These are phyloP conservation scores for Diorhabda elongata DNA, from an alignment of 1,140 invertebrate genomes.

Conservation along the genomic window DNA sequence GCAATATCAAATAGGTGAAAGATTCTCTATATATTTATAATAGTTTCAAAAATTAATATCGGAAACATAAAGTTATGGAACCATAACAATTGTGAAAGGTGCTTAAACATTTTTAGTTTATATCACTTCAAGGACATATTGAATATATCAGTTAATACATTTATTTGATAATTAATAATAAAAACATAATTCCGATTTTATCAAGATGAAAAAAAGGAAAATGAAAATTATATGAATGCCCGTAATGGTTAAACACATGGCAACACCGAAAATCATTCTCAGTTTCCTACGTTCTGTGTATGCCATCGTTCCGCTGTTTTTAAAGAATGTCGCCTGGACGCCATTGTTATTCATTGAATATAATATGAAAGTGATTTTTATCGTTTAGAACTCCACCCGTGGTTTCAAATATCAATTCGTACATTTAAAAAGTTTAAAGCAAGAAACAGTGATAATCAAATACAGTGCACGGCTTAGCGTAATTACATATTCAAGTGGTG, in stretches of 20 bases:
- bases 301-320: conserved; percentile 22
- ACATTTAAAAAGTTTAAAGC: not conserved
- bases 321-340: conserved; percentile 41
- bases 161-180: no score
- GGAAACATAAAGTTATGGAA: no score
- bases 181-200: no score
- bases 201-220: no score
- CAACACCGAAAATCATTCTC: not conserved
- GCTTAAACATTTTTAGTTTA: no score
- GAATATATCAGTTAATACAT: no score
- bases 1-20: no score
- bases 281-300: not conserved
- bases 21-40: no score
- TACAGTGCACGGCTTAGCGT: conserved; percentile 24
- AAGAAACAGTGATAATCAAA: conserved; percentile 3
- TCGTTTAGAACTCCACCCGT: not conserved
- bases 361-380: conserved; percentile 22
- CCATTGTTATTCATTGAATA: conserved; percentile 45
- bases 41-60: no score
- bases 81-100: no score
- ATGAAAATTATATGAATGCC: no score
- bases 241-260: not conserved
- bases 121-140: no score
- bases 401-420: conserved; percentile 7
- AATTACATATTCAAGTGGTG: conserved; percentile 39